A percentile compares a stretch with the other conserved stretches of the same genome.
phyloP scores from a whole-genome alignment of 2,888 invertebrate species.

The Clunio marinus region DNA sequence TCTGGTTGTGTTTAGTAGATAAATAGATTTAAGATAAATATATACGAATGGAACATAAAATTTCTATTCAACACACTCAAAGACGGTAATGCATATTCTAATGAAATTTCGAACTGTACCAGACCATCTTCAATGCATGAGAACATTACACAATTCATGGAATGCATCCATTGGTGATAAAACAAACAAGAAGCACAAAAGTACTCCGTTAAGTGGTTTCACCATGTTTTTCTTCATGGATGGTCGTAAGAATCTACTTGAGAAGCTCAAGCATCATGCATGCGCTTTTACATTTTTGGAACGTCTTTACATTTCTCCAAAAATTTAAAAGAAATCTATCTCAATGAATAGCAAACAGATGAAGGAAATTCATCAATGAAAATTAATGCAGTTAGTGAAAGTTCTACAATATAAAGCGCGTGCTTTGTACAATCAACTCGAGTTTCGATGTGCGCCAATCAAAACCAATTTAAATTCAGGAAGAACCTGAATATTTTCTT shows the following conservation, averaged over 20 bases:
- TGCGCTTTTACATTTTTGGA: too few species aligned
- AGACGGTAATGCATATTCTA: too few species aligned
- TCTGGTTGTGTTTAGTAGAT: too few species aligned
- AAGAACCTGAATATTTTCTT: not conserved
- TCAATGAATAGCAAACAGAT: too few species aligned
- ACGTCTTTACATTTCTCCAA: too few species aligned
- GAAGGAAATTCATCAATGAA: not conserved
- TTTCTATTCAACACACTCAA: too few species aligned
- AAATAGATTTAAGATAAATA: too few species aligned
- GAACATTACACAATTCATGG: not conserved
- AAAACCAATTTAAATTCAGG: not conserved
- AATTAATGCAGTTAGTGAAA: not conserved
- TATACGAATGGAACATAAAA: too few species aligned
- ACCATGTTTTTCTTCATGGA: not conserved
- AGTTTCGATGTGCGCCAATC: not conserved
- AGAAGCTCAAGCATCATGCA: not conserved
- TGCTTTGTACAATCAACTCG: not conserved
- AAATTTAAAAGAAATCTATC: too few species aligned
- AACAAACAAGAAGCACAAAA: not conserved
- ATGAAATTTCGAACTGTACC: not conserved
- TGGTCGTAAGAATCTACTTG: conserved; percentile 1
- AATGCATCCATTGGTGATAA: not conserved
- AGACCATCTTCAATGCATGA: not conserved
- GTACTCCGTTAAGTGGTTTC: not conserved
- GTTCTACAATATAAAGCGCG: not conserved